Percentiles rank a stretch among this genome's conserved stretches.
Evolutionary conservation across 2,113 vertebrate genomes (phyloP).

Genomic region (Eulemur macaco): DNA sequence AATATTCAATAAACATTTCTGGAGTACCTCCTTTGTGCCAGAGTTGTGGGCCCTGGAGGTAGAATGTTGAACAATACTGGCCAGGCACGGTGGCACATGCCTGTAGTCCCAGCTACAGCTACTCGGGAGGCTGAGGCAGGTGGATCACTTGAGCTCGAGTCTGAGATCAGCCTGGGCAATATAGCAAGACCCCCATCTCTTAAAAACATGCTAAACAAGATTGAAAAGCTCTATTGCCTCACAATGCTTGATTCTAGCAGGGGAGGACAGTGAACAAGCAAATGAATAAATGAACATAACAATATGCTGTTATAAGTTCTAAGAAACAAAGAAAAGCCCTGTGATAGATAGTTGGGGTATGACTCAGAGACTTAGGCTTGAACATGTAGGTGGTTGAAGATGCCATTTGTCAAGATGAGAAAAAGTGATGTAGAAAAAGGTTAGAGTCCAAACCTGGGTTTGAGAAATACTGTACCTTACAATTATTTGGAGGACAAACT

Average conservation of each 20-base stretch:
- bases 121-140: too few species aligned
- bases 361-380: neutral
- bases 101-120: too few species aligned
- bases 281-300: neutral
- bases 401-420: neutral
- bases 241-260: neutral
- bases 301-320: neutral
- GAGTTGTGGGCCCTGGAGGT: neutral
- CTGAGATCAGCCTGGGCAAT: too few species aligned
- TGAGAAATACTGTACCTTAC: neutral
- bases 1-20: neutral
- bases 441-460: neutral
- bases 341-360: neutral
- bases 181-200: too few species aligned
- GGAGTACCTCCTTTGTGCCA: neutral
- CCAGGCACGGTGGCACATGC: too few species aligned
- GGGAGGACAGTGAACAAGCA: neutral
- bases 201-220: neutral
- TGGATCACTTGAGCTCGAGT: too few species aligned
- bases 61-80: neutral
- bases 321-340: neutral
- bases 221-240: neutral
- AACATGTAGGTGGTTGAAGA: neutral
- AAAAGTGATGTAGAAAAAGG: neutral
- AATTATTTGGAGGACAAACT: neutral